Evolutionary conservation across 2,888 invertebrate genomes (phyloP), one percentile per base, ranked within the genome.

Genomic region (Eupithecia vulgata): DNA sequence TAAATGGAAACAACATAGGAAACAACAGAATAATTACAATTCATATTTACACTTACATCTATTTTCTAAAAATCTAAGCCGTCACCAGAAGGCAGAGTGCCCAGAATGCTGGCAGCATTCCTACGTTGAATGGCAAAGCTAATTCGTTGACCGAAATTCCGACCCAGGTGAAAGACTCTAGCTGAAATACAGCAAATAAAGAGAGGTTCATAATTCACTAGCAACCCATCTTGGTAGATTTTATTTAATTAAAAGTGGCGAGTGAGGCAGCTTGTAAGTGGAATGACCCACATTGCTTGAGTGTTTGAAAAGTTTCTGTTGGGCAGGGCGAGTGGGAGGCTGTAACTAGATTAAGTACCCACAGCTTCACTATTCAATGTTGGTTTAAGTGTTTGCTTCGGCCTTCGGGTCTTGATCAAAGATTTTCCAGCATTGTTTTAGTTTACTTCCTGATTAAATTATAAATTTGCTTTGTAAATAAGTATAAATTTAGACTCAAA

Each of bases 201-300:
- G 42, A 34, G 35, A 52, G 40, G 40, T 59, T 67, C 37, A 72
- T 72, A 48, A 72, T 61, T 67, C 65, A 72, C 70, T 13, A 48
- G 57, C 65, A 68, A 52, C 64, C 65, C 65, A 66, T 70, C 70
- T 70, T 40, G 35, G 48, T 65, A 40, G 70, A 52, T 65, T 68
- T 59, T 68, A 72, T 75, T 72, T 70, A 70, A 64, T 75, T 75
- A 72, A 75, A 70, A 68, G 72, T 66, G 70, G 68, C 52, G 45
- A 75, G 75, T 40, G 68, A 70, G 72, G 72, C 70, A 21, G 65
- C 65, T 70, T 70, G 68, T 68, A 68, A 65, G 68, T 68, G 68
- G 68, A 70, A 68, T 52, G 75, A 75, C 75, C 75, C 66, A 75
- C 67, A 75, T 75, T 72, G n/a, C 61, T 42, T 5, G 70, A 73